Base-by-base conservation (phyloP, 1,140 invertebrate species). In the Aphelenchoides fujianensis region DNA sequence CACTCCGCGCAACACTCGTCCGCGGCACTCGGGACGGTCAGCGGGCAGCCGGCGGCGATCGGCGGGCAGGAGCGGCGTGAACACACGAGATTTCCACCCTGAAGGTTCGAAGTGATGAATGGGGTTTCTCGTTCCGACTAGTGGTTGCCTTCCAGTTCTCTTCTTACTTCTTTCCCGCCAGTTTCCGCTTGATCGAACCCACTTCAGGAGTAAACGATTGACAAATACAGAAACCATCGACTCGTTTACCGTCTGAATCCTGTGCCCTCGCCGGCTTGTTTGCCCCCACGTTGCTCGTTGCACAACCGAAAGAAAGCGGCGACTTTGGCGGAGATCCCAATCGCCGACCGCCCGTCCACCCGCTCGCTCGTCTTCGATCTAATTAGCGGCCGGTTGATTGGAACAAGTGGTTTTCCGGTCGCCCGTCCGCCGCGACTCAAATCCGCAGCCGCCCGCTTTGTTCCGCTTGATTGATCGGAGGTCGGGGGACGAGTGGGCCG, bases 1-100 rank as follows among this genome's bases (percentile, higher is more conserved):
- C 63, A 66, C 53, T 66, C 34, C 7, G 1, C n/a, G 53, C 63
- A 66, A 35, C 63, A 66, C 32, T 34, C 12, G 53, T 66, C 63
- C 16, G 12, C 2, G n/a, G 31, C n/a, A 35, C 34, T 66, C 1
- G 12, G 28, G 32, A 36, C 32, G 19, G 36, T 66, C 16, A 66
- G 12, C 1, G 63, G 63, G 3, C 63, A 66, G n/a, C 30, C 30
- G 23, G 63, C 23, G 12, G 9, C n/a, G 32, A 66, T 66, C 1
- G 31, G 16, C 34, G 63, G 63, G 32, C 63, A 66, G 2, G n/a
- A 16, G 2, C 53, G 37, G 37, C 63, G 63, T 2, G 63, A 66
- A 3, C 63, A 66, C 28, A 66, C 16, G 1, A 66, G 63, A 66
- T 31, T 66, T 35, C 36, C 12, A 30, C 53, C 32, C 63, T 66